phyloP scores from a whole-genome alignment of 1,140 invertebrate species.

The Heliothis subflexa region DNA sequence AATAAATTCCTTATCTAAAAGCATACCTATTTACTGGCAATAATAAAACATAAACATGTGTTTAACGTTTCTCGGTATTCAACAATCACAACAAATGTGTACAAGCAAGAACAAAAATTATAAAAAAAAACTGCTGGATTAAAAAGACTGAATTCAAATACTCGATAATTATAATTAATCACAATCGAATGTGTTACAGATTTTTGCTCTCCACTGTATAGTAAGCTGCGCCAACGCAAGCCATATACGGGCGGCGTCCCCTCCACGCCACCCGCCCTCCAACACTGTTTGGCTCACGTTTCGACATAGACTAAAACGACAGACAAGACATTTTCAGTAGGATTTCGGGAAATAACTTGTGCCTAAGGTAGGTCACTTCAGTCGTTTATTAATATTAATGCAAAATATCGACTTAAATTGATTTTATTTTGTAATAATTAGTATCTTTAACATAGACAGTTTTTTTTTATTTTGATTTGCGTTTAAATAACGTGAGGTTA shows the following conservation, averaged over 20 bases:
- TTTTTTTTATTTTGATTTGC: too few species aligned
- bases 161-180: neutral
- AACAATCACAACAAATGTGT: neutral
- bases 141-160: neutral
- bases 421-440: neutral
- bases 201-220: slow-evolving; percentile 58
- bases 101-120: too few species aligned
- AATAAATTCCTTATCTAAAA: too few species aligned
- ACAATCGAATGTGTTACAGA: neutral
- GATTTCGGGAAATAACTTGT: neutral
- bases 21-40: too few species aligned
- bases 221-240: slow-evolving; percentile 63
- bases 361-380: neutral
- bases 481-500: too few species aligned
- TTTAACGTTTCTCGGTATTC: too few species aligned
- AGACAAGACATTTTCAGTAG: neutral
- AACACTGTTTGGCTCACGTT: slow-evolving; percentile 66
- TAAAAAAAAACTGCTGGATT: too few species aligned
- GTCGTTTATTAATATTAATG: neutral
- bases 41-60: too few species aligned
- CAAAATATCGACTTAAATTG: too few species aligned
- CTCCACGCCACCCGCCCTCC: slow-evolving; percentile 55
- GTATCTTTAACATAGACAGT: too few species aligned
- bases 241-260: slow-evolving; percentile 66
- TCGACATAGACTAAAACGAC: slow-evolving; percentile 59